phyloP scores from a whole-genome alignment of 2,113 vertebrate species.

The Oncorhynchus keta region DNA sequence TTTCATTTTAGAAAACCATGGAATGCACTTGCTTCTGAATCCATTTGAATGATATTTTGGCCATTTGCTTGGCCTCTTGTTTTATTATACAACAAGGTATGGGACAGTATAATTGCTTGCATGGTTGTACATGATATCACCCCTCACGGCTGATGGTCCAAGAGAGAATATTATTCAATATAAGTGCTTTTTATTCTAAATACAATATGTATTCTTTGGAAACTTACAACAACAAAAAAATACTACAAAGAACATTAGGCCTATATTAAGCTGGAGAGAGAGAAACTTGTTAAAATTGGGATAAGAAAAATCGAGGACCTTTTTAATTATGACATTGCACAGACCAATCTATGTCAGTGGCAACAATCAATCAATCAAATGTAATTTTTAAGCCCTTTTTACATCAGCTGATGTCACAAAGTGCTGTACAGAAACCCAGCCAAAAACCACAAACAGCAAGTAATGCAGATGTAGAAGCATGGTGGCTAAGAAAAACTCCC shows the following conservation, averaged over 20 bases:
- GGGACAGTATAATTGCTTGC: neutral
- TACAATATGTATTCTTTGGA: neutral
- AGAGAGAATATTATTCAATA: too few relatives aligned
- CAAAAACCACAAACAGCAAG: too few relatives aligned
- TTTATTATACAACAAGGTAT: neutral
- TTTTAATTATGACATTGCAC: neutral
- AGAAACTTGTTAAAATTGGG: neutral
- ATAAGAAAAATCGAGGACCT: neutral
- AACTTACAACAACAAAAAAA: neutral
- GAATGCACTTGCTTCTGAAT: conserved; percentile 64
- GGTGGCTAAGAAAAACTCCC: too few relatives aligned
- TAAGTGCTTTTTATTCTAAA: neutral
- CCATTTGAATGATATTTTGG: conserved; percentile 13
- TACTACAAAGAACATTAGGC: neutral
- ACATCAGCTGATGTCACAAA: too few relatives aligned
- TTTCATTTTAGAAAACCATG: conserved; percentile 72
- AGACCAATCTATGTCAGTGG: neutral
- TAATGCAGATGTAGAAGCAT: too few relatives aligned
- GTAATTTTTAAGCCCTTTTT: too few relatives aligned
- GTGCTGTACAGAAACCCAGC: too few relatives aligned
- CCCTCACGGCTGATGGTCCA: too few relatives aligned
- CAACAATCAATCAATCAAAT: neutral
- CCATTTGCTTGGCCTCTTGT: neutral
- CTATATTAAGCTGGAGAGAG: neutral
- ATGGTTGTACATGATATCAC: neutral